phyloP scores from a whole-genome alignment of 2,888 invertebrate species.

The Boloria selene region DNA sequence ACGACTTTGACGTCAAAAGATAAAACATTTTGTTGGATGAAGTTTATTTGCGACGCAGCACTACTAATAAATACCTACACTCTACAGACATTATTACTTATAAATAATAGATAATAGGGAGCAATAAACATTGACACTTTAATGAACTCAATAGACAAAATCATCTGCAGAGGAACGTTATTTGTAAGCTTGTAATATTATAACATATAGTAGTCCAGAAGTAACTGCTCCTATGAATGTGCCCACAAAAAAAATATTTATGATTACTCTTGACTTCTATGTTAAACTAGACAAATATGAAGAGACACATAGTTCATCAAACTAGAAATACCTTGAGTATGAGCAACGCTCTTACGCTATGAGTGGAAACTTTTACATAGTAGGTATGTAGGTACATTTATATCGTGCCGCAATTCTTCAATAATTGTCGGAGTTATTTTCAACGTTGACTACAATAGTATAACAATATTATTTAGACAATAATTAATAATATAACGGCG shows the following conservation, averaged over 20 bases:
- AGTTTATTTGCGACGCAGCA: too few species aligned
- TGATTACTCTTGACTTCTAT: constrained; percentile 53
- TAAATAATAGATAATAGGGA: not conserved
- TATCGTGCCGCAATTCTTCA: too few species aligned
- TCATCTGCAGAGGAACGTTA: constrained; percentile 8
- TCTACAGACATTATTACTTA: not conserved
- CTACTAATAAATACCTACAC: not conserved
- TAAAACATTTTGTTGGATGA: too few species aligned
- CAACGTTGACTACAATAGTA: too few species aligned
- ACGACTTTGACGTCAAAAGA: too few species aligned
- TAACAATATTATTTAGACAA: too few species aligned
- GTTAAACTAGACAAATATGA: constrained; percentile 45
- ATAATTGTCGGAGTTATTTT: too few species aligned
- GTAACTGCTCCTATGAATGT: constrained; percentile 45
- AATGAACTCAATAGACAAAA: constrained; percentile 9
- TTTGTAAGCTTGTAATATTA: constrained; percentile 18
- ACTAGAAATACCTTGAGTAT: not conserved
- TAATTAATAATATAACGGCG: too few species aligned
- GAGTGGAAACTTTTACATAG: not conserved
- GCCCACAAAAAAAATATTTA: constrained; percentile 51
- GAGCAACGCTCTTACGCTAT: not conserved
- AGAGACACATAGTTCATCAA: not conserved
- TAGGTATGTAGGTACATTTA: too few species aligned
- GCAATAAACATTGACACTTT: constrained; percentile 6
- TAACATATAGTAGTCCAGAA: constrained; percentile 21